Conservation (phyloP, 2,888 invertebrate species). For the Stenotaenia linearis region DNA sequence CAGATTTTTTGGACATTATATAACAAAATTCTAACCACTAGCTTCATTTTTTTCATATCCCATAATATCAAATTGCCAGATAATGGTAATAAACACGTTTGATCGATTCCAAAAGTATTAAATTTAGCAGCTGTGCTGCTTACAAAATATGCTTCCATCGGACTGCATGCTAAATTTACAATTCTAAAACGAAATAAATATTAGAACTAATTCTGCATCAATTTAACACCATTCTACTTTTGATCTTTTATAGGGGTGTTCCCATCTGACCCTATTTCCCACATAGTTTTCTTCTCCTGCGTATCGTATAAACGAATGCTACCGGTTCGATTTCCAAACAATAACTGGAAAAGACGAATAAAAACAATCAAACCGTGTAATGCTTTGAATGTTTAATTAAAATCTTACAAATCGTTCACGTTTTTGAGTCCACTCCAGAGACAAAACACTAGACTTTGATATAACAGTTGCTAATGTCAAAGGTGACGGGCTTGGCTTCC, state of each 20-base stretch:
- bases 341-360: constrained; percentile 45
- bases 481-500: constrained; percentile 48
- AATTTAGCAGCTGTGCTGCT: constrained; percentile 43
- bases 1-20: not conserved
- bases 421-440: constrained; percentile 57
- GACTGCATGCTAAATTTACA: constrained; percentile 52
- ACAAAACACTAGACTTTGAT: constrained; percentile 53
- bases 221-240: constrained; percentile 38
- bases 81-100: constrained; percentile 44
- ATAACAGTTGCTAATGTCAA: constrained; percentile 54
- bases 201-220: not conserved
- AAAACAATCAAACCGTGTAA: not conserved
- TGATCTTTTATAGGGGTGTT: constrained; percentile 41
- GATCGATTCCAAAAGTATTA: constrained; percentile 5
- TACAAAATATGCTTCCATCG: constrained; percentile 51
- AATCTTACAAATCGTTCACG: constrained; percentile 53
- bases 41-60: constrained; percentile 55
- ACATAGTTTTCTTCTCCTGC: constrained; percentile 55
- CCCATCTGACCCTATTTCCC: constrained; percentile 51
- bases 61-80: constrained; percentile 54
- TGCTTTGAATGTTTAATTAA: not conserved
- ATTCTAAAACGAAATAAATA: constrained; percentile 45
- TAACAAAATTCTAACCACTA: constrained; percentile 47
- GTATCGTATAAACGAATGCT: constrained; percentile 56
- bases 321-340: constrained; percentile 56